A percentile compares a stretch with the other conserved stretches of the same genome.
phyloP scores from a whole-genome alignment of 2,888 invertebrate genomes.

The Abscondita cerata region DNA sequence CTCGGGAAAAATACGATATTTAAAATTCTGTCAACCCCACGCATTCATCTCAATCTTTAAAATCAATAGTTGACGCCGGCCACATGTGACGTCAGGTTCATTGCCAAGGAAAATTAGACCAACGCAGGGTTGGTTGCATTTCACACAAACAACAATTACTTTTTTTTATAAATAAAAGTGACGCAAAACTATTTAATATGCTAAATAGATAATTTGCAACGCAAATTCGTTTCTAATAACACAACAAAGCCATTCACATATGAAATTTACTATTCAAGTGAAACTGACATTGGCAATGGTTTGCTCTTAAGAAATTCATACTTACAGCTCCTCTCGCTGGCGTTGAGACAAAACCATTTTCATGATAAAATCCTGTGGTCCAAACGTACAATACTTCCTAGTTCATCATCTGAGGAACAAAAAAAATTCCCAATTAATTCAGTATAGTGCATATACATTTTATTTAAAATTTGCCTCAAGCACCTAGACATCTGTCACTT shows the following conservation, averaged over 20 bases:
- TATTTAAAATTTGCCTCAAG: background rate
- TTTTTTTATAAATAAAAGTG: too few relatives aligned
- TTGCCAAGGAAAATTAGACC: slow-evolving; percentile 17
- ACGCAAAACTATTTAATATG: too few relatives aligned
- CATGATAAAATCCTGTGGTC: slow-evolving; percentile 69
- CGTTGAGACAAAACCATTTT: slow-evolving; percentile 99
- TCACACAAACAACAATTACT: too few relatives aligned
- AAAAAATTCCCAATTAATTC: slow-evolving; percentile 18
- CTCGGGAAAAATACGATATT: too few relatives aligned
- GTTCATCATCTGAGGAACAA: slow-evolving; percentile 54
- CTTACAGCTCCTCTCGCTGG: slow-evolving; percentile 99
- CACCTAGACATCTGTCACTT: slow-evolving; percentile 3
- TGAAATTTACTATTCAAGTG: too few relatives aligned
- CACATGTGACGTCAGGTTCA: slow-evolving; percentile 26
- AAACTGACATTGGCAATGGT: background rate
- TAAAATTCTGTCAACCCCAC: too few relatives aligned
- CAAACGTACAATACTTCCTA: slow-evolving; percentile 46
- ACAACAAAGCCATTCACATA: background rate
- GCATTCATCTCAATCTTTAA: slow-evolving; percentile 12
- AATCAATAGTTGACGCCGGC: slow-evolving; percentile 12
- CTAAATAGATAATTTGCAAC: background rate
- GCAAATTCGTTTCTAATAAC: background rate
- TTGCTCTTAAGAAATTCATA: slow-evolving; percentile 48
- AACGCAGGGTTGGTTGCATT: background rate
- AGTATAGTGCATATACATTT: background rate